Evolutionary conservation across 1,140 invertebrate species (phyloP), one percentile per base, ranked within the genome.

Genomic region (Lordiphosa collinella): DNA sequence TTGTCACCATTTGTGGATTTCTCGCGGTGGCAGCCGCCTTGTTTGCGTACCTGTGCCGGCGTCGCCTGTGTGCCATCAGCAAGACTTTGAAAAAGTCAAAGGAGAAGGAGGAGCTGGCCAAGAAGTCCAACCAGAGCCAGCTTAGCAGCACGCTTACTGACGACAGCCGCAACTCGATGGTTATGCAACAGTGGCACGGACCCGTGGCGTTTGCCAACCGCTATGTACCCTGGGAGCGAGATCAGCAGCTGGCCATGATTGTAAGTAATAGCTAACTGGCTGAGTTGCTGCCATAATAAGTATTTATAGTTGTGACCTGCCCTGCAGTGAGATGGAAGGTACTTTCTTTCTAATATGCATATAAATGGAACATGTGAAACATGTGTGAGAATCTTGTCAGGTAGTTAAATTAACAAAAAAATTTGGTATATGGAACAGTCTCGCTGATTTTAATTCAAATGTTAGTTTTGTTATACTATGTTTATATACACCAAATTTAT

Each of bases 161-260:
- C 49, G 82, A 88, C 32, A 87, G 86, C 40, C 78, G 75, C 32
- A 89, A 89, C 51, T 88, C 88, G 46, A 89, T 89, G 85, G 87
- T 88, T 4, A 52, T 94, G 80, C 93, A 93, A 63, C 92, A 93
- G 64, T 96, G 95, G 95, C 90, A 92, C 50, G 93, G 94, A 11
- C 94, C 94, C 4, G 91, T 93, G 65, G 94, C 94, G 11, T 92
- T 93, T 65, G 93, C 91, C 61, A 96, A 96, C 90, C 91, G 94
- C 61, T 96, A 96, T 85, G 94, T 95, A 56, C 92, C 93, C 29
- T 96, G 95, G 93, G 92, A 93, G 32, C 90, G 91, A 9, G 94
- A 95, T 69, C 91, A 90, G 78, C 89, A 90, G 69, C 90, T 91
- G 29, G 56, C 32, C 34, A 67, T 79, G 46, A 68, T 52, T 62